These are phyloP conservation scores for Napeogenes sylphis DNA, from an alignment of 2,888 invertebrate genomes.

Conservation along the genomic window DNA sequence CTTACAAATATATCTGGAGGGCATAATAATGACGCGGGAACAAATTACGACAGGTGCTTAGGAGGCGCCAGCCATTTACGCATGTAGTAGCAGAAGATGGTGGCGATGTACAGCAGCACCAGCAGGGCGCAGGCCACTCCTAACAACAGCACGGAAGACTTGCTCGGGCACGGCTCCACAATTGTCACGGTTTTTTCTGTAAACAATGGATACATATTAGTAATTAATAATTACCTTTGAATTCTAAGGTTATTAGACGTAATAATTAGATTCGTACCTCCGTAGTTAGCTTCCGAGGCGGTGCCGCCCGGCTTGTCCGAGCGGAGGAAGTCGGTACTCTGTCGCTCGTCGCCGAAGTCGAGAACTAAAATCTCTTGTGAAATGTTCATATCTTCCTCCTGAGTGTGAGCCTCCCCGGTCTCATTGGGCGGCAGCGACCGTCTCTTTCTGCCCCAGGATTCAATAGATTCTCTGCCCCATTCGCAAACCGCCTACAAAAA, in stretches of 20 bases:
- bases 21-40: slow-evolving; percentile 32
- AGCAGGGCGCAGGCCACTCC: slow-evolving; percentile 94
- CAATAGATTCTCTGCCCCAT: slow-evolving; percentile 92
- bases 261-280: slow-evolving; percentile 71
- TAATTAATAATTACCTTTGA: slow-evolving; percentile 1
- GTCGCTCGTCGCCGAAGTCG: slow-evolving; percentile 93
- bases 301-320: slow-evolving; percentile 82
- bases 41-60: slow-evolving; percentile 82
- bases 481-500: slow-evolving; percentile 89
- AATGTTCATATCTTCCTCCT: slow-evolving; percentile 92
- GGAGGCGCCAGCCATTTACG: slow-evolving; percentile 93
- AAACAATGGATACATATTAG: slow-evolving; percentile 40
- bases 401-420: slow-evolving; percentile 79
- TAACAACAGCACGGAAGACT: slow-evolving; percentile 92
- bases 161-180: slow-evolving; percentile 93
- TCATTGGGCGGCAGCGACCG: slow-evolving; percentile 81
- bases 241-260: slow-evolving; percentile 10
- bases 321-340: slow-evolving; percentile 87
- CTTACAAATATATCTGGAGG: slow-evolving; percentile 29
- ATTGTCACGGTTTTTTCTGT: slow-evolving; percentile 93
- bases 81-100: slow-evolving; percentile 95
- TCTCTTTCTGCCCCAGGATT: slow-evolving; percentile 93
- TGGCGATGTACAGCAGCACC: slow-evolving; percentile 92
- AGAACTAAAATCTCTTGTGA: slow-evolving; percentile 95
- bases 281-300: slow-evolving; percentile 81